Conservation (phyloP, 2,888 invertebrate genomes). For the Ceratothoa steindachneri region DNA sequence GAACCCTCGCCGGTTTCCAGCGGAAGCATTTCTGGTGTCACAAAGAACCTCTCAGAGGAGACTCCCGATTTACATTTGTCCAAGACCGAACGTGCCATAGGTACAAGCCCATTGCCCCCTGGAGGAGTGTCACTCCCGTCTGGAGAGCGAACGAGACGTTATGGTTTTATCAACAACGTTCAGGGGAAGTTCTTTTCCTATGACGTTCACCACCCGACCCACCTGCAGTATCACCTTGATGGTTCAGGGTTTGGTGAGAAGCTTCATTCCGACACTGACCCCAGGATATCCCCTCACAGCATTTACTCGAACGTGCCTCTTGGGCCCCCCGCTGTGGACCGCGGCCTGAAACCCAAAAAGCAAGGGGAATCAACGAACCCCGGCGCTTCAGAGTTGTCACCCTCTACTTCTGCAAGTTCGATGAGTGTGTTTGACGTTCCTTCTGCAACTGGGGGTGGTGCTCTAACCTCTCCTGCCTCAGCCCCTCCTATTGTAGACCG, state of each 20-base stretch:
- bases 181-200: slow-evolving; percentile 42
- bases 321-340: slow-evolving; percentile 39
- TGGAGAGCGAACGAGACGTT: slow-evolving; percentile 3
- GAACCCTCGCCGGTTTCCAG: slow-evolving; percentile 42
- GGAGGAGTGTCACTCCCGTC: not conserved
- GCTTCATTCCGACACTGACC: slow-evolving; percentile 4
- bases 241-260: not conserved
- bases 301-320: slow-evolving; percentile 30
- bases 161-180: slow-evolving; percentile 23
- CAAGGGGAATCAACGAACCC: slow-evolving; percentile 23
- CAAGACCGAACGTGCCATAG: not conserved
- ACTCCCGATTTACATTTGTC: slow-evolving; percentile 12
- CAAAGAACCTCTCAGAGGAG: slow-evolving; percentile 28
- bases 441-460: slow-evolving; percentile 16
- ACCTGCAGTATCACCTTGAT: slow-evolving; percentile 29
- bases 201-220: slow-evolving; percentile 29
- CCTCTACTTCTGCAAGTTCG: slow-evolving; percentile 31
- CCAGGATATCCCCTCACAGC: slow-evolving; percentile 29
- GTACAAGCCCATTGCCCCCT: not conserved
- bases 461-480: slow-evolving; percentile 28
- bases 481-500: slow-evolving; percentile 45
- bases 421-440: not conserved
- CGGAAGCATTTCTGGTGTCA: slow-evolving; percentile 27
- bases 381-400: slow-evolving; percentile 33
- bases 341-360: slow-evolving; percentile 42